Evolutionary conservation across 1,140 invertebrate species (phyloP), one percentile per base, ranked within the genome.

Genomic region (Pogonomyrmex californicus): DNA sequence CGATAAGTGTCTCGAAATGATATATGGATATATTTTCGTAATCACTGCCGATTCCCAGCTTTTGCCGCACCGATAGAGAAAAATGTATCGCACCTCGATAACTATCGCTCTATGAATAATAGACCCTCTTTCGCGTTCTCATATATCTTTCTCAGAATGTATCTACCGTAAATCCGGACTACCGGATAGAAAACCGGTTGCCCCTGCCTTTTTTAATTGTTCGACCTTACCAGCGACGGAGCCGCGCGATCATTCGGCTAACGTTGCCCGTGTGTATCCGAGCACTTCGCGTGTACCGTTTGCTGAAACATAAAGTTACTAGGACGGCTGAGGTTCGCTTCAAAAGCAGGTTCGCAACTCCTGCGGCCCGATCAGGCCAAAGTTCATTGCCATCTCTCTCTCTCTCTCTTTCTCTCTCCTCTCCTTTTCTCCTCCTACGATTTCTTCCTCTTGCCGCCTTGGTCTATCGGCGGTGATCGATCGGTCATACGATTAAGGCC

Each of bases 401-500:
- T n/a, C n/a, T n/a, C n/a, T n/a, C n/a, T n/a, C n/a, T n/a, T n/a
- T n/a, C n/a, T n/a, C n/a, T n/a, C 63, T 56, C 33, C 1, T 68
- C 63, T 70, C 49, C 44, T 65, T 17, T 44, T 14, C 60, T 36
- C 47, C 38, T 23, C 36, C 33, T 47, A 17, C 70, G 36, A 51
- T 68, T 68, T 85, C 86, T 36, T 47, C 44, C 49, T 82, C 44
- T 66, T 54, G 23, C 54, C 68, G 60, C 38, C 14, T 23, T 23
- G 17, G 49, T 58, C 51, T 75, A 89, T 88, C 81, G 75, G 77
- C 82, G 36, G 58, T 76, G 85, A 91, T 88, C 90, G 88, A 92
- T 92, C 86, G 86, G 63, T 30, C 63, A 17, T 68, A 58, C 71
- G 87, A 89, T 88, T 91, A 89, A 91, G 83, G 86, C 83, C 91